phyloP scores from a whole-genome alignment of 1,140 invertebrate genomes.

The Drosophila miranda region DNA sequence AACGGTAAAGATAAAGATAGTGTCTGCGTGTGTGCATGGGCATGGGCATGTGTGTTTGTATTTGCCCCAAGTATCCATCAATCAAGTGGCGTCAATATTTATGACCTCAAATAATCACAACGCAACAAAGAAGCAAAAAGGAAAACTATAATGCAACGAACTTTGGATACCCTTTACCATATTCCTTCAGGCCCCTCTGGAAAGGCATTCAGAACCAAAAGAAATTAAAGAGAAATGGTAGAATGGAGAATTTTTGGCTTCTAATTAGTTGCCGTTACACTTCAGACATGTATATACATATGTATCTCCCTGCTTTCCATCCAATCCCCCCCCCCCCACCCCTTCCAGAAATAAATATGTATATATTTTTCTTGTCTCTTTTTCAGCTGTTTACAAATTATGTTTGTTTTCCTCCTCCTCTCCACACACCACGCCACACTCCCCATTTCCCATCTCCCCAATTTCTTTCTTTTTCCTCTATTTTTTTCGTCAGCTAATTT shows the following conservation, averaged over 20 bases:
- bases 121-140: conserved; percentile 10
- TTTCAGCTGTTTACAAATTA: conserved; percentile 51
- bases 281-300: not conserved
- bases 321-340: not conserved
- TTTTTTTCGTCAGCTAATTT: conserved; percentile 64
- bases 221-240: conserved; percentile 6
- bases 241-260: conserved; percentile 38
- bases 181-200: too few relatives aligned
- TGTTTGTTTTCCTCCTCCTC: conserved; percentile 50
- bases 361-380: conserved; percentile 11
- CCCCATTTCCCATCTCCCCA: not conserved
- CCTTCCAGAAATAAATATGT: conserved; percentile 18
- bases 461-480: conserved; percentile 21
- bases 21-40: conserved; percentile 2
- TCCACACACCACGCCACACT: too few relatives aligned
- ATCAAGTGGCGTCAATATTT: conserved; percentile 76
- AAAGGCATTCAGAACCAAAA: not conserved
- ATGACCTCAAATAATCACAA: conserved; percentile 74
- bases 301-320: not conserved
- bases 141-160: not conserved
- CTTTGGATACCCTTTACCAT: too few relatives aligned
- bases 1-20: conserved; percentile 15
- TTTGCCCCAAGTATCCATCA: conserved; percentile 49
- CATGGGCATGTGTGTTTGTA: not conserved
- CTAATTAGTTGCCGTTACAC: conserved; percentile 65